Conservation (phyloP, 2,888 invertebrate genomes). For the Caenorhabditis virilis region DNA sequence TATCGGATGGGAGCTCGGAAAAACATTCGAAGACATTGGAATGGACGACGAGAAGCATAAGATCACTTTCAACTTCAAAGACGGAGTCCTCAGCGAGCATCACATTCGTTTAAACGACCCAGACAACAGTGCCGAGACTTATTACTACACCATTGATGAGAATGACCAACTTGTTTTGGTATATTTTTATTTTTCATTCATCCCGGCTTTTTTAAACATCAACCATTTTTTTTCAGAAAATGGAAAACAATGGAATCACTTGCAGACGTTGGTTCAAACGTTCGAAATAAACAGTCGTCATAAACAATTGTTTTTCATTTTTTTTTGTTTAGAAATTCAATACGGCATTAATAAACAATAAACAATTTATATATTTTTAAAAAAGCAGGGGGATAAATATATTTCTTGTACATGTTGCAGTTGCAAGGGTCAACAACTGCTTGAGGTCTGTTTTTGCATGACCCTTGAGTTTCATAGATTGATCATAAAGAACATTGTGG, state of each 20-base stretch:
- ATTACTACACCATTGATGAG: slow-evolving; percentile 60
- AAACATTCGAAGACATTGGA: slow-evolving; percentile 63
- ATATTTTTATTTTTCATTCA: background rate
- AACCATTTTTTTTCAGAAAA: slow-evolving; percentile 46
- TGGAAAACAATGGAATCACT: slow-evolving; percentile 61
- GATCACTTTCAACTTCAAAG: slow-evolving; percentile 61
- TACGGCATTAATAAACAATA: too few species aligned
- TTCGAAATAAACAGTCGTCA: slow-evolving; percentile 16
- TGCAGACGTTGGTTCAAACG: slow-evolving; percentile 66
- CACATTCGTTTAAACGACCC: slow-evolving; percentile 65
- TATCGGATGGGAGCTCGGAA: slow-evolving; percentile 57
- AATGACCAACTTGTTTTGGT: slow-evolving; percentile 61
- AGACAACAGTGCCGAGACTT: slow-evolving; percentile 61
- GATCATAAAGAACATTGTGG: too few species aligned
- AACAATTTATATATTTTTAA: too few species aligned
- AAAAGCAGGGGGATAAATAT: too few species aligned
- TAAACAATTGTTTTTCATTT: background rate
- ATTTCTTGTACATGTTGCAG: too few species aligned
- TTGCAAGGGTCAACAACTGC: too few species aligned
- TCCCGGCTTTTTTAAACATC: background rate
- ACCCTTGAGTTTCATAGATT: too few species aligned
- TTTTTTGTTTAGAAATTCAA: too few species aligned
- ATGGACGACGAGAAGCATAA: slow-evolving; percentile 62
- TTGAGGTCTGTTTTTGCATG: too few species aligned
- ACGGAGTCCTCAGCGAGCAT: slow-evolving; percentile 55